Base-by-base conservation (phyloP, 2,797 vertebrate species). In the Pampus argenteus region DNA sequence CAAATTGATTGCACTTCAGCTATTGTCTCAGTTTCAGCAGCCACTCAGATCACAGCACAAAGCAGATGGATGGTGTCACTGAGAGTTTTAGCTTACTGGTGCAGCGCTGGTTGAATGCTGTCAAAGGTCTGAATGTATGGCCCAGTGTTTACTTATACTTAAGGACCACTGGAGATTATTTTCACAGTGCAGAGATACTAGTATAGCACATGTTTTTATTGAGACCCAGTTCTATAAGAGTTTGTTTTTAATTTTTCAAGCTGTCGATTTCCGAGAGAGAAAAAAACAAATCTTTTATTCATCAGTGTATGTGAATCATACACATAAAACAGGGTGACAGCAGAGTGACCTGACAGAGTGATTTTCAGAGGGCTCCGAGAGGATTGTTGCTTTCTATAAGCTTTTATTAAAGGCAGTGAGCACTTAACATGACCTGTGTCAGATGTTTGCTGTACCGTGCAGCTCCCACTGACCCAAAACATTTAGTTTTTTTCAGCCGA, bases 11-110 rank as follows among this genome's bases (percentile, higher is more conserved):
- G 67, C 59, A 63, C 82, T 74, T 77, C 38, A 59, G 64, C 71
- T 75, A 78, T 89, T 88, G 82, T 90, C 76, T 89, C 85, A 67
- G 62, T 92, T 85, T 86, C 76, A 82, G 69, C 60, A 51, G 71
- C 63, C 62, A 3, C 64, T 55, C 63, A 51, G 72, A 78, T 79
- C 66, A 42, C 42, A 56, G 66, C 1, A 38, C 31, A 64, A 77
- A 84, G 76, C 86, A 85, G 87, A 90, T 84, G 81, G 77, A 78
- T 50, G 56, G 66, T 40, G 29, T 74, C 66, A 50, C 50, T 48
- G 17, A 50, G 58, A 85, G 65, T 70, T 79, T 87, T 60, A 65
- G 29, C 40, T 62, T 66, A 38, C 22, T 71, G 70, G 44, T 55
- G 57, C 58, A 26, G 15, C 5, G 36, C 48, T 23, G 10, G 44